Evolutionary conservation across 2,113 vertebrate genomes (phyloP).

Genomic region (Trichechus manatus): DNA sequence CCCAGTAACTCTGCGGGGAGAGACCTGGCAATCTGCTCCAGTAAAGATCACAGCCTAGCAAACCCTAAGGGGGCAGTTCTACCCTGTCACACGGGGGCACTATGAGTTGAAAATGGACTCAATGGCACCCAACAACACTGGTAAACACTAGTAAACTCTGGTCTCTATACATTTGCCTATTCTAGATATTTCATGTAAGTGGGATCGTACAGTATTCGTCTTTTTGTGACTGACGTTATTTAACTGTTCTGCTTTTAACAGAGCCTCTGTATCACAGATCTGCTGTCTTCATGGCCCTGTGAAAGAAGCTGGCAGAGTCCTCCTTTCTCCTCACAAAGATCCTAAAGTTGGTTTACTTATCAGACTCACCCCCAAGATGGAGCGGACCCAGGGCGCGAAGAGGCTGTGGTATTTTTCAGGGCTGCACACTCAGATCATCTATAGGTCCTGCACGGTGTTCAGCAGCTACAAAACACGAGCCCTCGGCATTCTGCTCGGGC

Average conservation of each 20-base stretch:
- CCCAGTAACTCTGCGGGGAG: not conserved
- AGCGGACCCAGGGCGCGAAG: not conserved
- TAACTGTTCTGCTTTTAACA: not conserved
- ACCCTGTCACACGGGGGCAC: not conserved
- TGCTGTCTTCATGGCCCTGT: not conserved
- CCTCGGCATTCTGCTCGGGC: not conserved
- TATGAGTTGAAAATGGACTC: not conserved
- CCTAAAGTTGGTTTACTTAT: not conserved
- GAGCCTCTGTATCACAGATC: not conserved
- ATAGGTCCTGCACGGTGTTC: not conserved
- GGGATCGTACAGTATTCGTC: not conserved
- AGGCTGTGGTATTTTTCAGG: not conserved
- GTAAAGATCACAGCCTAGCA: not conserved
- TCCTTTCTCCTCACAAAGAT: not conserved
- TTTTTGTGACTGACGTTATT: not conserved
- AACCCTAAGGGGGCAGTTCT: not conserved
- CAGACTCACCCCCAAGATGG: not conserved
- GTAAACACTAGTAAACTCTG: not conserved
- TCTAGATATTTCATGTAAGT: not conserved
- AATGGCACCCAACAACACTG: not conserved
- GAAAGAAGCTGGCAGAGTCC: not conserved
- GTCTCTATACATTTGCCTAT: not conserved
- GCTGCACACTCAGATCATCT: fast-evolving
- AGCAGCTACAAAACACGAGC: not conserved
- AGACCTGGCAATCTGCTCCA: not conserved